Evolutionary conservation across 2,113 vertebrate species (phyloP), one percentile per base, ranked within the genome.

Genomic region (Spea bombifrons): DNA sequence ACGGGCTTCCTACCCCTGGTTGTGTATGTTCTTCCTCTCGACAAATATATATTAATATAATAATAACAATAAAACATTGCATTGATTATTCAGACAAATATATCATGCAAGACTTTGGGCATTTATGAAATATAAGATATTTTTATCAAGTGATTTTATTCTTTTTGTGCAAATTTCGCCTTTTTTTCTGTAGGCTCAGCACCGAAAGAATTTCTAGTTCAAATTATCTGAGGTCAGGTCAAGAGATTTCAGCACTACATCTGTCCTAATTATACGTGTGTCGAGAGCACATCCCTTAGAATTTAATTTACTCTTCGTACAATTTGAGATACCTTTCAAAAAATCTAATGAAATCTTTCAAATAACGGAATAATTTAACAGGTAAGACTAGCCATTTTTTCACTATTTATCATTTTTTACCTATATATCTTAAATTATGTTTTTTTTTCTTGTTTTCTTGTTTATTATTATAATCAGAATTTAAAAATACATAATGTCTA

Each of bases 261-360:
- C 64, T 49, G 66, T 67, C 71, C 66, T 44, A 73, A 80, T 66
- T 80, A 73, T 12, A 43, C 4, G 6, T 17, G 9, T 73, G 50
- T 66, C 63, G 48, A 50, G 43, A 55, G 15, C 55, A 55, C 44
- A 16, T 71, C 49, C 59, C 67, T 30, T 45, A 49, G 59, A 44
- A 63, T 73, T 57, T 57, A 4, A 72, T 47, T 79, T 73, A 13
- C 70, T 57, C 8, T 50, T 50, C 48, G 46, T 3, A 17, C 50
- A 10, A 52, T 52, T 52, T 52, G 50, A 52, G 50, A 52, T 53
- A 53, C 50, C 50, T 53, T 7, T 52, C 10, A 52, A 7, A 52
- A 3, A 53, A 53, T 53, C 7, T 53, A 53, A 53, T 8, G 10
- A 61, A 61, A 61, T n/a, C 59, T 4, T 61, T 12, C 8, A 61